Conservation (phyloP, 2,113 vertebrate species). For the Phalacrocorax aristotelis region DNA sequence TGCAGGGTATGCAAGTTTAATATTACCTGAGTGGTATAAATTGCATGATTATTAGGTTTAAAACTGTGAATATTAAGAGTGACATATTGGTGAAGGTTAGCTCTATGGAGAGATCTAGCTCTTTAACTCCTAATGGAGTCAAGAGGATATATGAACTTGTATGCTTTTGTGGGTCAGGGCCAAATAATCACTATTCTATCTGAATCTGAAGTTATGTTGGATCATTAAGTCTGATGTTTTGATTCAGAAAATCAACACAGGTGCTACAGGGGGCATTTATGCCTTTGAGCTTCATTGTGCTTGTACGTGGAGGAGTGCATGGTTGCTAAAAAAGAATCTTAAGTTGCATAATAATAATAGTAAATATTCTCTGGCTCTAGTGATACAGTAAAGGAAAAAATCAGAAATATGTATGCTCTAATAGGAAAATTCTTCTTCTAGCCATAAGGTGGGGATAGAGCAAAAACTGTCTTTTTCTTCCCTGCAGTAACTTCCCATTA, state of each 20-base stretch:
- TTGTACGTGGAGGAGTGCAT: neutral
- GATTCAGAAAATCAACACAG: neutral
- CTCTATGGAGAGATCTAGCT: neutral
- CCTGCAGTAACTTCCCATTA: neutral
- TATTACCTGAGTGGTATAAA: neutral
- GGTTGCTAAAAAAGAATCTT: neutral
- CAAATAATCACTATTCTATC: neutral
- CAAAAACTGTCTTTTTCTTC: constrained; percentile 15
- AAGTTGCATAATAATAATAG: neutral
- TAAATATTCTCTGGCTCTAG: neutral
- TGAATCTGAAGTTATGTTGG: neutral
- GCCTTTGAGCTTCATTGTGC: neutral
- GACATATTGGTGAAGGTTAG: neutral
- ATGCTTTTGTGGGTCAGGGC: neutral
- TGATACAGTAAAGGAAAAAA: neutral
- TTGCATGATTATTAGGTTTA: neutral
- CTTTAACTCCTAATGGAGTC: neutral
- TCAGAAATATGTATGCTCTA: neutral
- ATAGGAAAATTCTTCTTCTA: constrained; percentile 43
- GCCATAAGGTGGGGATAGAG: constrained; percentile 69
- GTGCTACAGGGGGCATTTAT: neutral
- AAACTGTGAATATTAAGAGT: neutral
- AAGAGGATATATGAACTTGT: neutral
- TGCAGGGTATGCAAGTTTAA: neutral
- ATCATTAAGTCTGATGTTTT: neutral